Conservation (phyloP, 2,797 vertebrate genomes). For the Leptoclinus maculatus region DNA sequence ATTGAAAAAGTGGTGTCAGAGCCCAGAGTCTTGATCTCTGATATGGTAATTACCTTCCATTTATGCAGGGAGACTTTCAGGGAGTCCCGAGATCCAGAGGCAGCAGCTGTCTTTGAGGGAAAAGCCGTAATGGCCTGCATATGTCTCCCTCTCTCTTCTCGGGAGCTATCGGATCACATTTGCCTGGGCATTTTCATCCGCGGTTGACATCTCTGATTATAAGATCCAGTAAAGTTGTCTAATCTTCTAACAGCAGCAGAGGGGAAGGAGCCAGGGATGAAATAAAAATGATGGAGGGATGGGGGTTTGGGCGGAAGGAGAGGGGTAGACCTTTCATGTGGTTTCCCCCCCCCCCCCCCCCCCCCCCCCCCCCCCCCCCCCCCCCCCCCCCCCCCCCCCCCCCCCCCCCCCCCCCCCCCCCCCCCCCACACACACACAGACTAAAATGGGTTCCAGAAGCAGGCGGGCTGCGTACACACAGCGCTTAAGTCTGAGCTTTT, state of each 20-base stretch:
- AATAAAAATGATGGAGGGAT: slow-evolving; percentile 20
- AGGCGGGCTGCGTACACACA: slow-evolving; percentile 51
- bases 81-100: slow-evolving; percentile 69
- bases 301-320: slow-evolving; percentile 55
- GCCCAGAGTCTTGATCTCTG: slow-evolving; percentile 78
- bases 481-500: slow-evolving; percentile 71
- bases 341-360: slow-evolving; percentile 58
- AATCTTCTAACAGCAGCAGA: slow-evolving; percentile 71
- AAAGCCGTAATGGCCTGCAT: slow-evolving; percentile 77
- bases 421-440: background rate
- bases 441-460: slow-evolving; percentile 80
- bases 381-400: too few relatives aligned
- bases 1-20: slow-evolving; percentile 84
- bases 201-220: slow-evolving; percentile 78
- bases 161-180: slow-evolving; percentile 73
- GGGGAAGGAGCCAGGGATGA: slow-evolving; percentile 40
- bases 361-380: too few relatives aligned
- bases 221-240: slow-evolving; percentile 77
- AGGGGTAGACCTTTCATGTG: slow-evolving; percentile 76
- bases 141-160: slow-evolving; percentile 68
- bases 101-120: slow-evolving; percentile 77
- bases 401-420: too few relatives aligned
- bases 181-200: slow-evolving; percentile 67
- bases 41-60: slow-evolving; percentile 81
- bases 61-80: slow-evolving; percentile 76